Percentiles rank a stretch among this genome's conserved stretches.
Conservation (phyloP, 2,888 invertebrate genomes). For the Tetanocera ferruginea region DNA sequence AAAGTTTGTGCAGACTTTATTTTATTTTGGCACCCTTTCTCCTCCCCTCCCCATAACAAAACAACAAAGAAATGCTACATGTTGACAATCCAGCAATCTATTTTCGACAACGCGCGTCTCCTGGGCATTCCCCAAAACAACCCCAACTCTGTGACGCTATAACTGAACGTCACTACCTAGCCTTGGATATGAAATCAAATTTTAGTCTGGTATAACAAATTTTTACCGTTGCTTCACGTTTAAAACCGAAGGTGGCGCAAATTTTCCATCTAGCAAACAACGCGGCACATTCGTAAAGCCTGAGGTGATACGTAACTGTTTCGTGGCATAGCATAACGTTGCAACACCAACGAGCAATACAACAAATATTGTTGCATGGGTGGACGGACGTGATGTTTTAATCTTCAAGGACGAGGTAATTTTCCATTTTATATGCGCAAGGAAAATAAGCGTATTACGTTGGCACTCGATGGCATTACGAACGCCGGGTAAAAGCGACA, state of each 20-base stretch:
- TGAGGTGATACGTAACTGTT: conserved; percentile 26
- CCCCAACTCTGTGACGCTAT: no score
- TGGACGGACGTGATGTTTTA: conserved; percentile 8
- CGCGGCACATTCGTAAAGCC: neutral
- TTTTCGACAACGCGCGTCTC: neutral
- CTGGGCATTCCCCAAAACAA: neutral
- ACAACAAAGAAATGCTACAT: neutral
- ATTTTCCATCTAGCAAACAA: conserved; percentile 11
- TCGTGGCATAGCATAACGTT: neutral
- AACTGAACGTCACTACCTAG: neutral
- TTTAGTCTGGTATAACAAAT: conserved; percentile 31
- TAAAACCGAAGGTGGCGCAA: neutral
- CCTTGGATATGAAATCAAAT: conserved; percentile 24
- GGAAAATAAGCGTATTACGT: conserved; percentile 46
- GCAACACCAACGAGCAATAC: neutral
- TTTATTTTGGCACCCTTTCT: neutral
- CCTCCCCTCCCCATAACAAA: neutral
- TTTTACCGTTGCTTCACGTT: neutral
- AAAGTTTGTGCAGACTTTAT: neutral
- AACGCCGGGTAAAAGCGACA: neutral
- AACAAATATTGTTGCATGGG: neutral
- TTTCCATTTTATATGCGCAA: conserved; percentile 51
- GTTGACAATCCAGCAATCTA: neutral
- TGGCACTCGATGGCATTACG: conserved; percentile 47
- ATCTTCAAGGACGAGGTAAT: conserved; percentile 43